Conservation (phyloP, 2,888 invertebrate species). For the Heteromurus nitidus region DNA sequence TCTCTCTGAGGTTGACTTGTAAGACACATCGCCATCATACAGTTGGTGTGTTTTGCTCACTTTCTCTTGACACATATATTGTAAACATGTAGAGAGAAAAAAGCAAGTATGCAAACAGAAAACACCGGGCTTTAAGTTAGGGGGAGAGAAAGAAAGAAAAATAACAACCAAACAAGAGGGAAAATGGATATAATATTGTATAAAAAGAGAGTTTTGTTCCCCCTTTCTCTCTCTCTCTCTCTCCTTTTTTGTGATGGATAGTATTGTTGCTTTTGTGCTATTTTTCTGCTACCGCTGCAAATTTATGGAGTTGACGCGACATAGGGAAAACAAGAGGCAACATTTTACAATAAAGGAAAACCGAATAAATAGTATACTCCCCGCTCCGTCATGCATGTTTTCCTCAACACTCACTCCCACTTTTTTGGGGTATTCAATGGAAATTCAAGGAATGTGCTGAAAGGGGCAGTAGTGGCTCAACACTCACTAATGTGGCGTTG, state of each 20-base stretch:
- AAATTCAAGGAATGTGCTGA: conserved; percentile 50
- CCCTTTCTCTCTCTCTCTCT: conserved; percentile 5
- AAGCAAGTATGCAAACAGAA: too few relatives aligned
- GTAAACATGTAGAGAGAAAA: too few relatives aligned
- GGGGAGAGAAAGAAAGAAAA: background rate
- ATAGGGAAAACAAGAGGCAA: conserved; percentile 17
- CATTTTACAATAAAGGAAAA: background rate
- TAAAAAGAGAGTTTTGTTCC: background rate
- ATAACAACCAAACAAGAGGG: background rate
- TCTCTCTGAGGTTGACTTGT: conserved; percentile 24
- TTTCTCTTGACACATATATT: conserved; percentile 16
- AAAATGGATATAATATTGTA: conserved; percentile 19
- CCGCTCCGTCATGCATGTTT: too few relatives aligned
- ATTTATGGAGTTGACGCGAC: conserved; percentile 14
- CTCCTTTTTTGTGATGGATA: background rate
- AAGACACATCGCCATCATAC: conserved; percentile 22
- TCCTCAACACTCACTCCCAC: background rate
- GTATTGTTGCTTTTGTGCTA: conserved; percentile 10
- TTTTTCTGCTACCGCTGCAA: conserved; percentile 46
- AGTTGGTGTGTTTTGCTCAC: conserved; percentile 22
- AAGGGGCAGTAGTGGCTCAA: conserved; percentile 13
- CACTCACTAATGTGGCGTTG: too few relatives aligned
- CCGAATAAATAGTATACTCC: background rate
- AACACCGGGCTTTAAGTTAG: too few relatives aligned
- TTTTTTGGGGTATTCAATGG: conserved; percentile 23